Conservation (phyloP, 2,888 invertebrate species). For the Hyles lineata region DNA sequence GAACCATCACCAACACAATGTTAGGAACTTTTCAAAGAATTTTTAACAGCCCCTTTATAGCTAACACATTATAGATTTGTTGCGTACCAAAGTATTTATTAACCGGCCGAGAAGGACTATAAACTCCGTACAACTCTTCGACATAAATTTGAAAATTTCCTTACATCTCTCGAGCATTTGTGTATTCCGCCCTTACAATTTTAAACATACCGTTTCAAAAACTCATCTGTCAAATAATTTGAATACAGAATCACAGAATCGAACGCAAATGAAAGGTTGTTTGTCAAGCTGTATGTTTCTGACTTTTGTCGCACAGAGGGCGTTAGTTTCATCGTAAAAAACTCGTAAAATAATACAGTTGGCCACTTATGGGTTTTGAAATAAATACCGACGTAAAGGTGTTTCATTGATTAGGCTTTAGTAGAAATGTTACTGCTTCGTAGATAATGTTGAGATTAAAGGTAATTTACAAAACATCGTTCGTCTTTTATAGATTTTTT, state of each 20-base stretch:
- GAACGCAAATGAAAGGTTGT: slow-evolving; percentile 9
- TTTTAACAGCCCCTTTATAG: slow-evolving; percentile 23
- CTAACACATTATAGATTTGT: slow-evolving; percentile 23
- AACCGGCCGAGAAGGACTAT: slow-evolving; percentile 10
- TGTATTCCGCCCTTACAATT: background rate
- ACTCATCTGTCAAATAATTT: background rate
- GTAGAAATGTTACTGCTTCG: slow-evolving; percentile 17
- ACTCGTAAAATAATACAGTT: slow-evolving; percentile 45
- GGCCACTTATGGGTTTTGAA: slow-evolving; percentile 42
- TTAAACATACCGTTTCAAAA: background rate
- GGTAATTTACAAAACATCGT: slow-evolving; percentile 5
- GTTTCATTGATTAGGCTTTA: slow-evolving; percentile 27
- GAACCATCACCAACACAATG: slow-evolving; percentile 20
- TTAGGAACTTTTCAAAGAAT: slow-evolving; percentile 5
- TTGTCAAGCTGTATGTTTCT: slow-evolving; percentile 31
- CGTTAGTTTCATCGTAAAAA: slow-evolving; percentile 47
- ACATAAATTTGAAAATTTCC: slow-evolving; percentile 26
- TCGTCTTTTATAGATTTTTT: background rate
- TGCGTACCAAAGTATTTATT: slow-evolving; percentile 14
- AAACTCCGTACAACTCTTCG: slow-evolving; percentile 20
- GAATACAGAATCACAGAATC: background rate
- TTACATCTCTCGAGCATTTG: background rate
- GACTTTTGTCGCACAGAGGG: slow-evolving; percentile 41
- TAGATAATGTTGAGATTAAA: slow-evolving; percentile 8
- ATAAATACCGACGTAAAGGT: slow-evolving; percentile 39